A percentile compares a stretch with the other conserved stretches of the same genome.
phyloP scores from a whole-genome alignment of 2,888 invertebrate genomes.

The Ephialtes manifestator region DNA sequence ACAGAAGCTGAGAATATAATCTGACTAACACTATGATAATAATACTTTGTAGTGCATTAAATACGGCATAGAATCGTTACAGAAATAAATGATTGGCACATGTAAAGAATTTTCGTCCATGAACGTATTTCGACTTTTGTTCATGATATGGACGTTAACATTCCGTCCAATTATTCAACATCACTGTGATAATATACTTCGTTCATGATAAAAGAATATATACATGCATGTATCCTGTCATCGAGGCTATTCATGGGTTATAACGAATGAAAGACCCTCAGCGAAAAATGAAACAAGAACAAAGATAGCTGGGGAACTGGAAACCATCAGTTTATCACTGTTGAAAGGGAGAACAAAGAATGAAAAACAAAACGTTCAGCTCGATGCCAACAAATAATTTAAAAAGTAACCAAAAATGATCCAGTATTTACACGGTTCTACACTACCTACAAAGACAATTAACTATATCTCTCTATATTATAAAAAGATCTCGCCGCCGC shows the following conservation, averaged over 20 bases:
- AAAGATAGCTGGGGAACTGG: conserved; percentile 54
- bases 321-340: conserved; percentile 41
- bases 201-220: neutral
- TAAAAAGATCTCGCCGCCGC: no score
- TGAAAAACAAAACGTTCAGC: conserved; percentile 16
- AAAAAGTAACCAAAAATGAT: conserved; percentile 61
- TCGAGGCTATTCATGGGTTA: conserved; percentile 4
- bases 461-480: no score
- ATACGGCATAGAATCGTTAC: neutral
- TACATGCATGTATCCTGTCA: conserved; percentile 7
- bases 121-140: neutral
- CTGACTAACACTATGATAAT: neutral
- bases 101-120: neutral
- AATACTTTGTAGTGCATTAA: neutral
- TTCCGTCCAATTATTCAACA: neutral
- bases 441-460: conserved; percentile 42
- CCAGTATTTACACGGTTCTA: conserved; percentile 40
- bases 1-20: neutral
- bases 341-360: neutral
- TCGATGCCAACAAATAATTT: conserved; percentile 40
- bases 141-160: neutral
- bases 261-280: neutral
- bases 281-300: conserved; percentile 45
- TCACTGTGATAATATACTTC: conserved; percentile 9
- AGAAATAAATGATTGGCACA: neutral